Conservation (phyloP, 2,797 vertebrate genomes). For the Gorsachius magnificus region DNA sequence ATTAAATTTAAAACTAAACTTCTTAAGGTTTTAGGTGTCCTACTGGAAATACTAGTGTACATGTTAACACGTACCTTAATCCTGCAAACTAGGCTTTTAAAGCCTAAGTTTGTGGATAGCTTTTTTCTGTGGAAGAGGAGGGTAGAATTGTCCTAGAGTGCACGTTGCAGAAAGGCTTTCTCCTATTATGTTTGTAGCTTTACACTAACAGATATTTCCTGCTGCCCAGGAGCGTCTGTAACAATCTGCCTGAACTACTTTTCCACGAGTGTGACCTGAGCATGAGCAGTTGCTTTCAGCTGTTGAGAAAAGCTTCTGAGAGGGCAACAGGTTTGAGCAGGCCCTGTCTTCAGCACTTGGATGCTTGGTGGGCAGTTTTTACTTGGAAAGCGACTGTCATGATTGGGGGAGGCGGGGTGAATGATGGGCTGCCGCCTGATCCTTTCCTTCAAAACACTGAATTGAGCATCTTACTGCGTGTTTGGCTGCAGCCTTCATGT, state of each 20-base stretch:
- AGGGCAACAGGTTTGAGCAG: neutral
- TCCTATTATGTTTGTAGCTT: neutral
- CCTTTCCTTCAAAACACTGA: neutral
- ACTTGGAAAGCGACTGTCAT: neutral
- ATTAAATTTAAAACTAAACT: neutral
- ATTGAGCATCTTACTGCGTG: neutral
- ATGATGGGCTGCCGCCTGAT: neutral
- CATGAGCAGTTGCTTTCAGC: neutral
- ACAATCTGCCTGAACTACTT: neutral
- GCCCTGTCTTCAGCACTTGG: neutral
- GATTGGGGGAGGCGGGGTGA: neutral
- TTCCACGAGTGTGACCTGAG: neutral
- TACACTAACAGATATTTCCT: neutral
- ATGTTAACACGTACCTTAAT: neutral
- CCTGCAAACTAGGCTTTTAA: neutral
- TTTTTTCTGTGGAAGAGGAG: neutral
- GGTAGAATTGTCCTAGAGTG: neutral
- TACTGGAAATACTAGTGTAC: neutral
- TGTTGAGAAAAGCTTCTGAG: neutral
- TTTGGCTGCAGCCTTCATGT: neutral
- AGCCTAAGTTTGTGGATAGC: neutral
- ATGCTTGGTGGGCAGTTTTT: neutral
- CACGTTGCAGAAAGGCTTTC: neutral
- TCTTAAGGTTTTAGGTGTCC: neutral
- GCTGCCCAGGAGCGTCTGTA: neutral